These are phyloP conservation scores for Aphidoletes aphidimyza DNA, from an alignment of 2,888 invertebrate genomes.

Conservation along the genomic window DNA sequence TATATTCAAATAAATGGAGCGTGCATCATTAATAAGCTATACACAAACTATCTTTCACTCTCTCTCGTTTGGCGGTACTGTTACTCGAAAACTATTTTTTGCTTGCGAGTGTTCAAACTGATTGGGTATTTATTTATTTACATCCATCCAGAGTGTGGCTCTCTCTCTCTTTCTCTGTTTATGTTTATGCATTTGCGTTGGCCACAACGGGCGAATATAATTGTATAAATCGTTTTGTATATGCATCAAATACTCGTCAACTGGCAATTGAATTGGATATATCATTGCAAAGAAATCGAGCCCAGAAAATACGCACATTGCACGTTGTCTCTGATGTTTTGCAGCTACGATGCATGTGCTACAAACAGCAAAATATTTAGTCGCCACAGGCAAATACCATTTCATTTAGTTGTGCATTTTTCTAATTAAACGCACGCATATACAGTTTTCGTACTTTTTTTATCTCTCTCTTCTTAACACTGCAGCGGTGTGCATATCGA, in stretches of 20 bases:
- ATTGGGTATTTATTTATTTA: conserved; percentile 27
- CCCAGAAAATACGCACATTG: conserved; percentile 22
- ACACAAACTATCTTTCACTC: neutral
- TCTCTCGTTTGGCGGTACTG: neutral
- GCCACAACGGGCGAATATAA: neutral
- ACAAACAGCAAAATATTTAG: neutral
- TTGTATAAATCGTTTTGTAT: conserved; percentile 43
- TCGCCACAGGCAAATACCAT: conserved; percentile 46
- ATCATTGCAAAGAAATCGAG: conserved; percentile 3
- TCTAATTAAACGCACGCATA: conserved; percentile 49
- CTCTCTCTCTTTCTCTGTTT: no score
- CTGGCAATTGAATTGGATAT: neutral
- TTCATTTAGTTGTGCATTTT: conserved; percentile 48
- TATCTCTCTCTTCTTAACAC: no score
- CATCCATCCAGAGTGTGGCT: neutral
- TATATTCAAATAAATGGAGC: conserved; percentile 38
- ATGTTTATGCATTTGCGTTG: neutral
- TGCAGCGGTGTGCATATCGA: no score
- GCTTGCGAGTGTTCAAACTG: neutral
- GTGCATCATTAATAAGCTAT: neutral
- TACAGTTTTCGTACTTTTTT: neutral
- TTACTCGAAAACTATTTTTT: neutral
- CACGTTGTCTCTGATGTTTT: neutral
- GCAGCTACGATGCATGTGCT: neutral
- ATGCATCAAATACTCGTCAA: conserved; percentile 41